phyloP scores from a whole-genome alignment of 2,113 vertebrate species.

The Xiphophorus maculatus region DNA sequence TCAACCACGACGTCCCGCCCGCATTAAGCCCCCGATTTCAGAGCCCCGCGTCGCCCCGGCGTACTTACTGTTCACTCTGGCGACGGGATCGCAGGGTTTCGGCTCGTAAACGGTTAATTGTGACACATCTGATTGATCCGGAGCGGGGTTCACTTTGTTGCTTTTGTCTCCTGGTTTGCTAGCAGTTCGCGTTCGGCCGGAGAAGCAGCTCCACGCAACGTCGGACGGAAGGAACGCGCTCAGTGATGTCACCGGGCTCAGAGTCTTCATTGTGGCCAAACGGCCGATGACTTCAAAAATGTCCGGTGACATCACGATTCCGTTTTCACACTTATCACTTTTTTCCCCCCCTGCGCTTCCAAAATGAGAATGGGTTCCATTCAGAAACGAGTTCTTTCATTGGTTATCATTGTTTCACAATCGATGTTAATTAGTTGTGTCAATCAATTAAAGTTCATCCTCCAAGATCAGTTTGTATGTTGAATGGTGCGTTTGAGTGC shows the following conservation, averaged over 20 bases:
- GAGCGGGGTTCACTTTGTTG: slow-evolving; percentile 79
- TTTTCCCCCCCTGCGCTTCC: too few species aligned
- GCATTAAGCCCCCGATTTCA: not conserved
- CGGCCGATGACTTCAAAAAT: not conserved
- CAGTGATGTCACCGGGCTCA: slow-evolving; percentile 76
- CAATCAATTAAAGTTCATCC: too few species aligned
- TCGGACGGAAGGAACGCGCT: slow-evolving; percentile 81
- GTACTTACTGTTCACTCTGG: slow-evolving; percentile 67
- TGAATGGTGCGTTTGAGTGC: too few species aligned
- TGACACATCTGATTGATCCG: slow-evolving; percentile 79
- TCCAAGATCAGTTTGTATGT: too few species aligned
- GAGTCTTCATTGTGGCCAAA: not conserved
- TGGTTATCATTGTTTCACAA: too few species aligned
- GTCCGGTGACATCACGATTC: not conserved
- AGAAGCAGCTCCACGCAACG: slow-evolving; percentile 81
- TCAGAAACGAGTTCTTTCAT: too few species aligned
- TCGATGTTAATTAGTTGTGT: too few species aligned
- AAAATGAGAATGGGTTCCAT: not conserved
- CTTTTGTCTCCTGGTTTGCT: slow-evolving; percentile 84
- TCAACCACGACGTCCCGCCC: slow-evolving; percentile 43
- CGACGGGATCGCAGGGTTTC: slow-evolving; percentile 40
- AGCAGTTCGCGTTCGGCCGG: slow-evolving; percentile 74
- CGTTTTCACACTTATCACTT: not conserved
- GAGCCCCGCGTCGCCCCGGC: not conserved
- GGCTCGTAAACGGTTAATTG: slow-evolving; percentile 79